Evolutionary conservation across 1,140 invertebrate genomes (phyloP), one percentile per base, ranked within the genome.

Genomic region (Acromyrmex echinatior): DNA sequence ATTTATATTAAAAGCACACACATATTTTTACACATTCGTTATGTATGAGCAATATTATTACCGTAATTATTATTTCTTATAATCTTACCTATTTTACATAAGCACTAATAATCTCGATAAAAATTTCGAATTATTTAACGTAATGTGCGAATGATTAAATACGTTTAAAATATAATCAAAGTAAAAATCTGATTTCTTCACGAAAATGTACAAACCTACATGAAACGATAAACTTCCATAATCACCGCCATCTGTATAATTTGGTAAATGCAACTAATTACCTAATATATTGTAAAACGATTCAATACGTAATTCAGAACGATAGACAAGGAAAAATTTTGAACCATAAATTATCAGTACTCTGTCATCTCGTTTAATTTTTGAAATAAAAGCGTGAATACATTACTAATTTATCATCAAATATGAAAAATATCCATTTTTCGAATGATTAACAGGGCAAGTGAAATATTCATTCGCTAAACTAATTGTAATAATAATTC

Each of bases 191-290:
- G n/a, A 12, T 58, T 71, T 18, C 35, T 70, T 71, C 21, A 16
- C 5, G 6, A 39, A 70, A 58, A 14, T 35, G 77, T 53, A 16
- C 4, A 4, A 9, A 39, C 7, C 6, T 39, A 39, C 6, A 6
- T 31, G 31, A 80, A 35, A 49, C 51, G 21, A 81, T 70, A 5
- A 81, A 70, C 51, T 58, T 65, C 5, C 16, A 14, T 71, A 71
- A 81, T 81, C 78, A 35, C 9, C 21, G 16, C 31, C 21, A 51
- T 45, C 2, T 45, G 9, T 12, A 9, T 45, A 45, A 45, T 45
- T 45, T 45, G 9, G 1, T 45, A 45, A 45, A 10, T 3, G 39
- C 39, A 45, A 45, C 39, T 2, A 45, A 45, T 45, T 45, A 45
- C 0, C 39, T 10, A 45, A 12, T 45, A 45, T 71, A 39, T 81